Conservation (phyloP, 2,888 invertebrate species). For the Dynastes grantii region DNA sequence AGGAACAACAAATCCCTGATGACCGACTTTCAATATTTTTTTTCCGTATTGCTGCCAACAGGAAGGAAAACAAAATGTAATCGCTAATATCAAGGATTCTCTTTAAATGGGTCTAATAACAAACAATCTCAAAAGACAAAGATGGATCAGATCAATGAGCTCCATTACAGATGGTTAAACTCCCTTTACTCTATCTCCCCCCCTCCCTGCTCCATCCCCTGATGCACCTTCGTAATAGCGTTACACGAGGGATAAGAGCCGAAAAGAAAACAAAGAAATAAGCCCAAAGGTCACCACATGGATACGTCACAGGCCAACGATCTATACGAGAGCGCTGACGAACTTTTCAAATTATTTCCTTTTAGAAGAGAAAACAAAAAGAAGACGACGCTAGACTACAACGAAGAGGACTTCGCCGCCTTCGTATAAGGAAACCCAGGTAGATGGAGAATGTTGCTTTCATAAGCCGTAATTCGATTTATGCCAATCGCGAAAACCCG, state of each 20-base stretch:
- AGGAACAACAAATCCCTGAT: too few relatives aligned
- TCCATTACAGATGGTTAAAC: slow-evolving; percentile 9
- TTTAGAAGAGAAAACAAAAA: slow-evolving; percentile 13
- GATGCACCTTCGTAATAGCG: too few relatives aligned
- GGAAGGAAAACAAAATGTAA: too few relatives aligned
- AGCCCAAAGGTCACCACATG: neutral
- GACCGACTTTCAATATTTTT: too few relatives aligned
- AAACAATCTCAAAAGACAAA: too few relatives aligned
- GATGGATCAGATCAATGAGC: neutral
- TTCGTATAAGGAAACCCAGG: too few relatives aligned
- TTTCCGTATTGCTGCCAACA: too few relatives aligned
- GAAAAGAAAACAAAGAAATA: neutral
- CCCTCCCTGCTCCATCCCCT: too few relatives aligned
- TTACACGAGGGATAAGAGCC: neutral
- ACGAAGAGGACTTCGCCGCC: neutral
- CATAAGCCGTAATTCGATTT: slow-evolving; percentile 43
- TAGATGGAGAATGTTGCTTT: slow-evolving; percentile 34
- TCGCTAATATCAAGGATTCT: too few relatives aligned
- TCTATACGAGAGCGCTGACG: neutral
- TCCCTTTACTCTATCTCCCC: neutral
- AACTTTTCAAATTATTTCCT: slow-evolving; percentile 35
- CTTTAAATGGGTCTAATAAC: too few relatives aligned
- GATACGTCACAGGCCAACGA: neutral
- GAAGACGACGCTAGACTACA: neutral
- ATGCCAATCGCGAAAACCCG: slow-evolving; percentile 38